Evolutionary conservation across 1,140 invertebrate species (phyloP).

Genomic region (Drosophila nasuta): DNA sequence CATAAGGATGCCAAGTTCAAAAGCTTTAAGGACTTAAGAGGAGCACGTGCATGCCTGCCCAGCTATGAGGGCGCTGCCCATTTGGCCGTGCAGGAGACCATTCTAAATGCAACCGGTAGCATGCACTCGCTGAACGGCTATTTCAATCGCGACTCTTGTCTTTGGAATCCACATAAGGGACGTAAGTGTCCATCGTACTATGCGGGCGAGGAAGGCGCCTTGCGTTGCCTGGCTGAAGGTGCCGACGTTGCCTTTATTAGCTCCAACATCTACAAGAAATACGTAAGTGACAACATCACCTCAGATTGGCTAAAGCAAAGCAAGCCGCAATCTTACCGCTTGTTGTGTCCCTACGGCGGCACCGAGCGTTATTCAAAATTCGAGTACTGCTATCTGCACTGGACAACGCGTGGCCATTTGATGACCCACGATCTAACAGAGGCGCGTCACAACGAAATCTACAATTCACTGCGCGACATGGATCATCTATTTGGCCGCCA

Average conservation of each 20-base stretch:
- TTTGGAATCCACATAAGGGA: constrained; percentile 85
- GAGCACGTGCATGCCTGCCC: constrained; percentile 90
- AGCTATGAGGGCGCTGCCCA: constrained; percentile 88
- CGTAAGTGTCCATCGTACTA: constrained; percentile 77
- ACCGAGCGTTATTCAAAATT: constrained; percentile 69
- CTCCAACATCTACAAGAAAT: constrained; percentile 88
- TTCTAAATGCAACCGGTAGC: constrained; percentile 85
- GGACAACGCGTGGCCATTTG: constrained; percentile 88
- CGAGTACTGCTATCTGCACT: constrained; percentile 89
- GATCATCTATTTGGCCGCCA: constrained; percentile 89
- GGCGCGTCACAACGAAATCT: constrained; percentile 87
- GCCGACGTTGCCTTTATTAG: constrained; percentile 95
- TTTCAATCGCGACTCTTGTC: constrained; percentile 88
- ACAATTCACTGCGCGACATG: constrained; percentile 88
- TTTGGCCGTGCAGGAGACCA: constrained; percentile 87
- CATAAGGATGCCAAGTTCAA: constrained; percentile 87
- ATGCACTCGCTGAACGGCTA: constrained; percentile 78
- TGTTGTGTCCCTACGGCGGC: constrained; percentile 86
- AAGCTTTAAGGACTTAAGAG: constrained; percentile 87
- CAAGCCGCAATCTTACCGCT: constrained; percentile 73
- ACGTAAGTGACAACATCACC: constrained; percentile 85
- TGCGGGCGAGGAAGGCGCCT: constrained; percentile 88
- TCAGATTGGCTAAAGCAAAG: constrained; percentile 55
- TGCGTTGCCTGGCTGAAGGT: constrained; percentile 91
- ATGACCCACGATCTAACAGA: constrained; percentile 86